These are phyloP conservation scores for Spisula subtruncata DNA, from an alignment of 2,888 invertebrate genomes.

Conservation along the genomic window DNA sequence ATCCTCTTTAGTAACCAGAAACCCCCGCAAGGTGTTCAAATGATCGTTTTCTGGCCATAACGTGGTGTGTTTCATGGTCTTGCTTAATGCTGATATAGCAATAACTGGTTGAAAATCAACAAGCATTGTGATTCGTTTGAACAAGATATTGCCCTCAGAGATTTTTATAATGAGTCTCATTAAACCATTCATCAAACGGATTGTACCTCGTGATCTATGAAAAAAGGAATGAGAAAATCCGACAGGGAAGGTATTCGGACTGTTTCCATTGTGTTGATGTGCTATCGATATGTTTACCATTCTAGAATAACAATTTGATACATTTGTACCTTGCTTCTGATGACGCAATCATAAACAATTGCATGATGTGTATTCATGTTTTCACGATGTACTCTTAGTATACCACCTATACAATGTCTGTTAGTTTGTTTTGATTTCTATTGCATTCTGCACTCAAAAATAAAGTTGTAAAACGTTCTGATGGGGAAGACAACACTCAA, in stretches of 20 bases:
- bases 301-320: neutral
- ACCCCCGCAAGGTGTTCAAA: neutral
- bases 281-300: neutral
- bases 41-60: neutral
- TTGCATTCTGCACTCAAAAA: too few species aligned
- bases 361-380: too few species aligned
- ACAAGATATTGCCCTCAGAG: neutral
- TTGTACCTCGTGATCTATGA: neutral
- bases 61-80: neutral
- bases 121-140: neutral
- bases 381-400: too few species aligned
- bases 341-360: too few species aligned
- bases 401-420: too few species aligned
- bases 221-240: neutral
- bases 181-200: neutral
- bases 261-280: neutral
- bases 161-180: neutral
- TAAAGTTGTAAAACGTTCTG: too few species aligned
- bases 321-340: too few species aligned
- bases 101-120: neutral
- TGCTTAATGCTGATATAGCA: neutral
- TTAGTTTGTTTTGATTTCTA: too few species aligned
- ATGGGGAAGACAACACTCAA: too few species aligned
- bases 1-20: too few species aligned
- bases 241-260: too few species aligned